Evolutionary conservation across 1,140 invertebrate genomes (phyloP).

Genomic region (Rhynchophorus ferrugineus): DNA sequence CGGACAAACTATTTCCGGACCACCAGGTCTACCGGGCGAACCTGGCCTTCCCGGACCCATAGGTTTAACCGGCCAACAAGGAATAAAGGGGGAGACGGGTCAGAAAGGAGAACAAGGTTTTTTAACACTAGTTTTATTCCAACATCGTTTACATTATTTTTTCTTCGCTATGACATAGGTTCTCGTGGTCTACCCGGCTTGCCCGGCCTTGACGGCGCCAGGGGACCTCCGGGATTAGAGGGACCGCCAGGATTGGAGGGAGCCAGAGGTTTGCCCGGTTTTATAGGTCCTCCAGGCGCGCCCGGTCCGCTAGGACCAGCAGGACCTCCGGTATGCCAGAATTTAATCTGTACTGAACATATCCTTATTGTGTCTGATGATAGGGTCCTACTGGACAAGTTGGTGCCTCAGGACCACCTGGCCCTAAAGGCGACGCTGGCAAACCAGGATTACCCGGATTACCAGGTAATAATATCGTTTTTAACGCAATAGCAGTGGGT

Average conservation of each 20-base stretch:
- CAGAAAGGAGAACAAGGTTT: constrained; percentile 29
- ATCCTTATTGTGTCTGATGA: too few species aligned
- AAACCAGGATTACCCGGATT: too few species aligned
- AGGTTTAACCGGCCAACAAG: constrained; percentile 19
- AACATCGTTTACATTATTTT: too few species aligned
- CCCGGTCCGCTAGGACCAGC: constrained; percentile 33
- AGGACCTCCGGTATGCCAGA: constrained; percentile 36
- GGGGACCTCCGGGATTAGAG: constrained; percentile 28
- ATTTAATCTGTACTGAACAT: constrained; percentile 33
- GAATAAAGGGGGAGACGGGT: constrained; percentile 22
- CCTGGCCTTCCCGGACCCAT: constrained; percentile 12
- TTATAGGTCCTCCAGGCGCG: constrained; percentile 32
- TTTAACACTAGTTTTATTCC: neutral
- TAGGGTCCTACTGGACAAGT: constrained; percentile 37
- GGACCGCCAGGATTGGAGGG: constrained; percentile 37
- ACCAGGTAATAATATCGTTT: too few species aligned
- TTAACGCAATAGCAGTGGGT: too few species aligned
- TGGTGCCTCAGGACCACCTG: constrained; percentile 55
- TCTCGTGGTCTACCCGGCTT: constrained; percentile 39
- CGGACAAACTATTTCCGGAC: neutral
- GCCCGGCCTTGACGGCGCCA: constrained; percentile 26
- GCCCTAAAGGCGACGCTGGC: constrained; percentile 53
- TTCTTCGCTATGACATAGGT: too few species aligned
- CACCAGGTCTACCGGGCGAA: neutral
- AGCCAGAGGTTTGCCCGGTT: constrained; percentile 32